Evolutionary conservation across 2,797 vertebrate genomes (phyloP).

Genomic region (Phaenicophaeus curvirostris): DNA sequence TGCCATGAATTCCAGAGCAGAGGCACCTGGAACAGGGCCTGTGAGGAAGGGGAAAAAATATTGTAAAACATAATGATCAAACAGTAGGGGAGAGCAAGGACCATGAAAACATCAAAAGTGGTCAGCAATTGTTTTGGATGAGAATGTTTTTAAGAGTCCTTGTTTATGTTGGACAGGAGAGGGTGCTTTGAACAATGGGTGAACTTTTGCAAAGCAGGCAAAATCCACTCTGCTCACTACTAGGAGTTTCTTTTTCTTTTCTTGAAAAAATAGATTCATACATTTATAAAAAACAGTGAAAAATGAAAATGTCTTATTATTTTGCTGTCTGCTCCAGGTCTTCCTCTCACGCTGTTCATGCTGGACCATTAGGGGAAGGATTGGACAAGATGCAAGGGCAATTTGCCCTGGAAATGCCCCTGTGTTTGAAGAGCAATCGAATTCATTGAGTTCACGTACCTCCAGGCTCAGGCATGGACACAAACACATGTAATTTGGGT

Average conservation of each 20-base stretch:
- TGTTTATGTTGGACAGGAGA: conserved; percentile 68
- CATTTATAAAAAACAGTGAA: background rate
- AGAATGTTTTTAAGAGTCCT: conserved; percentile 56
- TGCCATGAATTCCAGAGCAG: conserved; percentile 60
- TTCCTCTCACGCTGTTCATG: background rate
- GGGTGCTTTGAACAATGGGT: conserved; percentile 51
- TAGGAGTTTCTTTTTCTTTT: background rate
- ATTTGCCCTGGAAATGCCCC: background rate
- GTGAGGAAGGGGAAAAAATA: conserved; percentile 62
- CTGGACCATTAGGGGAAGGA: background rate
- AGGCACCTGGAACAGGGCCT: conserved; percentile 48
- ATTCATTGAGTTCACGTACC: rapidly evolving
- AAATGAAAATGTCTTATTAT: background rate
- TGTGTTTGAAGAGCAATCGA: background rate
- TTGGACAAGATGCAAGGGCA: background rate
- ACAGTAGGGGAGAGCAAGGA: conserved; percentile 50
- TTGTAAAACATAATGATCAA: conserved; percentile 57
- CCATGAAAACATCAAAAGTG: conserved; percentile 62
- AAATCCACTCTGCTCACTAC: background rate
- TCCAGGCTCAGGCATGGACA: background rate
- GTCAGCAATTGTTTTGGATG: conserved; percentile 49
- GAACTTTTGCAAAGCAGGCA: conserved; percentile 62
- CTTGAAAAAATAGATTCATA: background rate
- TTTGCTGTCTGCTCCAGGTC: background rate
- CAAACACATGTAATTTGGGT: no score